Evolutionary conservation across 2,888 invertebrate genomes (phyloP), one percentile per base, ranked within the genome.

Genomic region (Stramonita haemastoma): DNA sequence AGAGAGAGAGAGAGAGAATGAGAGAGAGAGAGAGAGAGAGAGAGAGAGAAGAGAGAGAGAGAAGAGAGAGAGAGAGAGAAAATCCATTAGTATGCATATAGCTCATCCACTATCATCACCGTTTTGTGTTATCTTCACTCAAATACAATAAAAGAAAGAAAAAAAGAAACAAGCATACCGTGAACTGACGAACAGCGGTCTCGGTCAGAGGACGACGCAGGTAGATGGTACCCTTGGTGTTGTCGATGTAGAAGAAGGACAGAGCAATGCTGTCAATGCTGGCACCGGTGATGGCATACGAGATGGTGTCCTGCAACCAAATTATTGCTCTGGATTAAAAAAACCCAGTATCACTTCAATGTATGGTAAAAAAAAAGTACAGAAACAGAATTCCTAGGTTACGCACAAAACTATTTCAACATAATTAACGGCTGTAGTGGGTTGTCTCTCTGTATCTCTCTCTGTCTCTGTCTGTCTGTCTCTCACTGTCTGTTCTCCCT

Each of bases 231-330:
- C 95, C 95, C 46, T 91, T 92, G 83, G 91, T 92, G 26, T 92
- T 92, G 87, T 94, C 93, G 36, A 95, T 88, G 90, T 93, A 95
- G 94, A 95, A 95, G 92, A 92, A 95, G 66, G 91, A 88, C 8
- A 85, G 66, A 15, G 92, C 93, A 1, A 84, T 86, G 26, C 92
- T 93, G 89, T 88, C 87, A 22, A 85, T 73, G n/a, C 93, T 93
- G 36, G 91, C 90, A 81, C 93, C 92, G 0, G 92, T 85, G 34
- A 93, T 60, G 22, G 88, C 85, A 85, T 90, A 94, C 8, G 91
- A 91, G 6, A 94, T 92, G 0, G 91, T 73, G 90, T 94, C 94
- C 93, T 93, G 92, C 46, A 85, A 85, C 46, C 46, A 46, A 46
- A 46, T 2, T 46, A 46, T 2, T 46, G 46, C 2, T 46, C 46